phyloP scores from a whole-genome alignment of 1,140 invertebrate genomes.

The Neelides sp. region DNA sequence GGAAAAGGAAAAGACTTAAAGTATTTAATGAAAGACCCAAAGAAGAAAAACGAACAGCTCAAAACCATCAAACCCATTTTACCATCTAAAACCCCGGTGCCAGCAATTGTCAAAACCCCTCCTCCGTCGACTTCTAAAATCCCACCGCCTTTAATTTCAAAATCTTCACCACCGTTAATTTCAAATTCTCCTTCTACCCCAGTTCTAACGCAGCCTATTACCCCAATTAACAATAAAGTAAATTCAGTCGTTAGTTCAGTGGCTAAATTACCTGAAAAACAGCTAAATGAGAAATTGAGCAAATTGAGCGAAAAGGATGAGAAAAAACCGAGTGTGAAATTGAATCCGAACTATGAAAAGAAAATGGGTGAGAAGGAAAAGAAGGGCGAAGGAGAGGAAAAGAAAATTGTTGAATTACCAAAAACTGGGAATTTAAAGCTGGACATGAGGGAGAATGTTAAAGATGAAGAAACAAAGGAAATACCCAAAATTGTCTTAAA shows the following conservation, averaged over 20 bases:
- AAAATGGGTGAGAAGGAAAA: not conserved
- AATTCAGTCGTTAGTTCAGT: not conserved
- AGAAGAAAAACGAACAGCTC: no score
- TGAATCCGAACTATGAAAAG: not conserved
- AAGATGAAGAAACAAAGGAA: not conserved
- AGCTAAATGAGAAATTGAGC: slow-evolving; percentile 2
- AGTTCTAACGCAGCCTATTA: no score
- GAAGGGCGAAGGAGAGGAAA: not conserved
- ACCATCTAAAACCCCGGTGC: no score
- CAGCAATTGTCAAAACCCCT: no score
- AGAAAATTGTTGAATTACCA: not conserved
- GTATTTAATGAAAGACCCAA: no score
- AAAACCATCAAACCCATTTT: no score
- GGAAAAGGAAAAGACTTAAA: no score
- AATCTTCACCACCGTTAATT: no score
- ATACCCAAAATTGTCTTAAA: no score
- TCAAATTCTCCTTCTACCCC: no score
- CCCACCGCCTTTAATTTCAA: no score
- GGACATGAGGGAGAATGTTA: not conserved
- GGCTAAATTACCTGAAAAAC: not conserved
- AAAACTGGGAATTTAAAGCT: not conserved
- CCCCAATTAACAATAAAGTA: not conserved
- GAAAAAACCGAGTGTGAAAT: not conserved
- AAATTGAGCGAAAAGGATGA: slow-evolving; percentile 3
- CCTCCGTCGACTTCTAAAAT: no score